Evolutionary conservation across 2,797 vertebrate genomes (phyloP).

Genomic region (Phoxinus dragarum): DNA sequence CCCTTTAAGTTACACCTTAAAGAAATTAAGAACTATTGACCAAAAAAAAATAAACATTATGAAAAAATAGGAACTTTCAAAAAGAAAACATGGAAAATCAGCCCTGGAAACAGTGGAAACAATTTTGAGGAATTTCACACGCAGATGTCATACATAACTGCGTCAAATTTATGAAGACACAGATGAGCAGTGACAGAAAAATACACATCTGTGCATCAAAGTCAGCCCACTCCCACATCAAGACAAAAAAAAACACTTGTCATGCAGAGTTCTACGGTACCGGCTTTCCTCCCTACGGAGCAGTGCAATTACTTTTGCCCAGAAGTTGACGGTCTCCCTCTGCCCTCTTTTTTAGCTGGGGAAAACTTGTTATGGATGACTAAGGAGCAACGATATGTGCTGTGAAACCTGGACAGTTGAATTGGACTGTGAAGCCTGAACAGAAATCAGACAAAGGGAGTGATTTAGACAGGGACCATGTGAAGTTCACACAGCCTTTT

Average conservation of each 20-base stretch:
- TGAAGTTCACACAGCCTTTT: conserved; percentile 38
- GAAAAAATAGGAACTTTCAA: not conserved
- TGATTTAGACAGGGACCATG: conserved; percentile 29
- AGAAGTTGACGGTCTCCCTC: conserved; percentile 33
- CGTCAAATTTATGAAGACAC: conserved; percentile 51
- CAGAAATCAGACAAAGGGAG: conserved; percentile 25
- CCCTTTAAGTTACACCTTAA: not conserved
- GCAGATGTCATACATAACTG: conserved; percentile 46
- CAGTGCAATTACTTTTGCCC: conserved; percentile 36
- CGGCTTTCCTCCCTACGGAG: conserved; percentile 22
- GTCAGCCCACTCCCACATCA: conserved; percentile 25
- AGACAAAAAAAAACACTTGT: conserved; percentile 34
- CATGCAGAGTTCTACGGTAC: conserved; percentile 35
- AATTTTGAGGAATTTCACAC: conserved; percentile 41
- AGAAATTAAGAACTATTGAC: conserved; percentile 29
- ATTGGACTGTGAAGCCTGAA: conserved; percentile 50
- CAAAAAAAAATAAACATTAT: not conserved
- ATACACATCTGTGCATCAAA: conserved; percentile 36
- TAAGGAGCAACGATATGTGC: conserved; percentile 38
- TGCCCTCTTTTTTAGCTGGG: conserved; percentile 46
- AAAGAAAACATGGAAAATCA: conserved; percentile 33
- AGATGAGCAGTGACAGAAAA: conserved; percentile 28
- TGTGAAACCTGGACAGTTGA: conserved; percentile 54
- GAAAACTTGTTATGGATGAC: conserved; percentile 59
- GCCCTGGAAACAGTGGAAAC: conserved; percentile 17